Percentiles rank a stretch among this genome's conserved stretches.
Evolutionary conservation across 2,888 invertebrate genomes (phyloP).

Genomic region (Xestia ashworthii): DNA sequence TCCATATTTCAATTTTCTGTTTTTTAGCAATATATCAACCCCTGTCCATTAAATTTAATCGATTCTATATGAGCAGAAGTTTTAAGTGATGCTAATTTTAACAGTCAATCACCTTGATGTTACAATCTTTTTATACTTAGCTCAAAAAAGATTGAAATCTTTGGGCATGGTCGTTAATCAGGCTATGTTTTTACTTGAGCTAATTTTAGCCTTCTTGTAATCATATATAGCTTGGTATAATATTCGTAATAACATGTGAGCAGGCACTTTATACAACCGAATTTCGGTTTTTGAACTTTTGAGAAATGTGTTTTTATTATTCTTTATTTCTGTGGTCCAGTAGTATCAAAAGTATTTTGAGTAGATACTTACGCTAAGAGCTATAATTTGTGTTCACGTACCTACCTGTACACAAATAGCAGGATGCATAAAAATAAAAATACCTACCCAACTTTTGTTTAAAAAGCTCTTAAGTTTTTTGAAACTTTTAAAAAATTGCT

Average conservation of each 20-base stretch:
- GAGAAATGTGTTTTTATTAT: not conserved
- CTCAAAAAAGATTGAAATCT: not conserved
- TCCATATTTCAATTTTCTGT: not conserved
- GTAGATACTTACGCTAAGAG: not conserved
- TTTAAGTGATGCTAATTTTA: constrained; percentile 4
- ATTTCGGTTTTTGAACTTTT: constrained; percentile 9
- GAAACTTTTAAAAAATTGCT: not conserved
- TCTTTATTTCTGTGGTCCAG: not conserved
- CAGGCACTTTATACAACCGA: not conserved
- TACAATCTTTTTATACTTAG: not conserved
- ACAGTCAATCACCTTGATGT: not conserved
- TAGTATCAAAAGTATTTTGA: not conserved
- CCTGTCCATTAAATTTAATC: constrained; percentile 1
- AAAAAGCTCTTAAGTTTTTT: not conserved
- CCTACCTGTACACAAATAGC: not conserved
- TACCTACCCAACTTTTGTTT: not conserved
- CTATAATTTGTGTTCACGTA: not conserved
- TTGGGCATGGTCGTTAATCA: not conserved
- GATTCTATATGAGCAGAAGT: not conserved
- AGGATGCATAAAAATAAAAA: not conserved
- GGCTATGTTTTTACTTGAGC: constrained; percentile 10
- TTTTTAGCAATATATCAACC: not conserved
- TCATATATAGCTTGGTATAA: not conserved
- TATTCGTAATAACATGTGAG: not conserved
- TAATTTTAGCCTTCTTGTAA: constrained; percentile 17